These are phyloP conservation scores for Cataglyphis hispanica DNA, from an alignment of 1,140 invertebrate genomes.

Conservation along the genomic window DNA sequence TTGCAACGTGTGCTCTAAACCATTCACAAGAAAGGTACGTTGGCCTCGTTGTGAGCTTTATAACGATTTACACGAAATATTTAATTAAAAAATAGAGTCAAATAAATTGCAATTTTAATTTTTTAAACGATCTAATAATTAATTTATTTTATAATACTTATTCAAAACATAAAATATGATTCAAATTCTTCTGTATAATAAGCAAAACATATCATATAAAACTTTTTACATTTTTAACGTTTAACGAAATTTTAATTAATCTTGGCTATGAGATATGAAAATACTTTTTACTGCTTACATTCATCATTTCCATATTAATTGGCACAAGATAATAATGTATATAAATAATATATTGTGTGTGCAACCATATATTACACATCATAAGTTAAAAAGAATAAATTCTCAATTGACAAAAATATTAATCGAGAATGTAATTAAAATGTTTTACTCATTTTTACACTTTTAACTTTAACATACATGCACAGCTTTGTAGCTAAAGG, in stretches of 20 bases:
- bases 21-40: constrained; percentile 93
- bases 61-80: not conserved
- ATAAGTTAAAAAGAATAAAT: no score
- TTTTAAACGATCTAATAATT: not conserved
- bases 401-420: no score
- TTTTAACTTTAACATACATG: not conserved
- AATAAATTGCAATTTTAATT: not conserved
- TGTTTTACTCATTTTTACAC: no score
- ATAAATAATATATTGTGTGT: no score
- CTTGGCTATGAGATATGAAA: no score
- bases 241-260: no score
- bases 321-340: no score
- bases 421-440: no score
- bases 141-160: not conserved
- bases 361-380: no score
- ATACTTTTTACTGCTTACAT: no score
- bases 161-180: not conserved
- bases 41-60: not conserved
- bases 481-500: not conserved
- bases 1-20: constrained; percentile 95
- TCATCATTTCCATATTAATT: no score
- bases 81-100: not conserved
- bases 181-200: not conserved
- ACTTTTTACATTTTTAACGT: not conserved
- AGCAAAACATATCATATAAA: not conserved